Percentiles rank a stretch among this genome's conserved stretches.
phyloP scores from a whole-genome alignment of 2,113 vertebrate species.

The Crotalus viridis region DNA sequence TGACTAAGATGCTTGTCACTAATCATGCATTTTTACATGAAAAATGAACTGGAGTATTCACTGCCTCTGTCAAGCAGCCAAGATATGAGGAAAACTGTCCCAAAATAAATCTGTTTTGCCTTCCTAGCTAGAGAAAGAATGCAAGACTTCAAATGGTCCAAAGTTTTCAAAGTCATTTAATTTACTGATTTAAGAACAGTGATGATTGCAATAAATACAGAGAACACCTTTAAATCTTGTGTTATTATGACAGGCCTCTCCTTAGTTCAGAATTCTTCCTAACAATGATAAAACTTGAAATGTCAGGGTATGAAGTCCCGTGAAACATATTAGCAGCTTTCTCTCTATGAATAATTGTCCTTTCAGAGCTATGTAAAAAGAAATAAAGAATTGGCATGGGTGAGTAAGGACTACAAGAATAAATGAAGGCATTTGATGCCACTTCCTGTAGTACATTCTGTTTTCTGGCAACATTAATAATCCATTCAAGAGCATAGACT shows the following conservation, averaged over 20 bases:
- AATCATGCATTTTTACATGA: not conserved
- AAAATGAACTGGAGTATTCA: not conserved
- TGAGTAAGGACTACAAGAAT: slow-evolving; percentile 3
- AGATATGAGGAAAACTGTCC: not conserved
- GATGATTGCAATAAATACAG: not conserved
- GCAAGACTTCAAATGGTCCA: not conserved
- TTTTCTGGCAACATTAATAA: slow-evolving; percentile 45
- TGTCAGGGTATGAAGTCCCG: not conserved
- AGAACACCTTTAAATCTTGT: not conserved
- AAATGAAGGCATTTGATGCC: slow-evolving; percentile 15
- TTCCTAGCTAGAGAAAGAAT: not conserved
- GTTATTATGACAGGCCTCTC: not conserved
- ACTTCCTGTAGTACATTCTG: slow-evolving; percentile 22
- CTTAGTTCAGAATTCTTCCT: not conserved
- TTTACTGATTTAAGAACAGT: not conserved
- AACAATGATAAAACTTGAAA: not conserved
- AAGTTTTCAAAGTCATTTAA: not conserved
- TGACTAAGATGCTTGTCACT: not conserved
- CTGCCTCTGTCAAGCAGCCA: not conserved
- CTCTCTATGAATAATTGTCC: not conserved
- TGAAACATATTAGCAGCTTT: slow-evolving; percentile 19
- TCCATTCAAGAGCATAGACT: slow-evolving; percentile 14
- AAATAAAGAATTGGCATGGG: slow-evolving; percentile 20
- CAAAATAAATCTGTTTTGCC: slow-evolving; percentile 15
- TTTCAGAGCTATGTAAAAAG: not conserved